Percentiles rank a stretch among this genome's conserved stretches.
phyloP scores from a whole-genome alignment of 1,140 invertebrate genomes.

The Diabrotica virgifera region DNA sequence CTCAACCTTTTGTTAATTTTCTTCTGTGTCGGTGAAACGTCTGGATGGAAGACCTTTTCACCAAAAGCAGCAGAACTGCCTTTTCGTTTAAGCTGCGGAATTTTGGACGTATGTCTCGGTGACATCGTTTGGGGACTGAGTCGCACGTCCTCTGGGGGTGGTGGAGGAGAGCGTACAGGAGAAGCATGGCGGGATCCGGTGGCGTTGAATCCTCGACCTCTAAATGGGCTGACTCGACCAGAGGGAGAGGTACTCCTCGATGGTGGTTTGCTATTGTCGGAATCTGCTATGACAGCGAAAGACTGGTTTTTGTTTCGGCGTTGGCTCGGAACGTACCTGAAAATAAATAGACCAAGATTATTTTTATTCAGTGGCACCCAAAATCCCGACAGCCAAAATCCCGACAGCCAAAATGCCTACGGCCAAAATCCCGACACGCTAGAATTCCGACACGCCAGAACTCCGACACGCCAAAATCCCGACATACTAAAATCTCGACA shows the following conservation, averaged over 20 bases:
- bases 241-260: conserved; percentile 49
- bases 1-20: conserved; percentile 36
- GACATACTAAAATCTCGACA: too few species aligned
- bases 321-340: conserved; percentile 46
- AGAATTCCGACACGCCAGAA: too few species aligned
- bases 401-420: too few species aligned
- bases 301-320: conserved; percentile 51
- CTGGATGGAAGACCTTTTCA: conserved; percentile 31
- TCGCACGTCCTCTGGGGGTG: conserved; percentile 32
- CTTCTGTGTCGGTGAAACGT: conserved; percentile 18
- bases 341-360: background rate
- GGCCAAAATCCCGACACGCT: too few species aligned
- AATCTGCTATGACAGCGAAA: conserved; percentile 61
- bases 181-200: conserved; percentile 43
- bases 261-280: conserved; percentile 46
- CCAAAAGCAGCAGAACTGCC: conserved; percentile 30
- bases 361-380: too few species aligned
- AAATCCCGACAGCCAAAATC: too few species aligned
- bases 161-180: conserved; percentile 40
- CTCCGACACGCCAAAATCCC: too few species aligned
- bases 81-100: conserved; percentile 32
- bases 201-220: conserved; percentile 56
- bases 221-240: conserved; percentile 56
- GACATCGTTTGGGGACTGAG: conserved; percentile 13
- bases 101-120: conserved; percentile 29